These are phyloP conservation scores for Centroberyx gerrardi DNA, from an alignment of 2,797 vertebrate species.

Conservation along the genomic window DNA sequence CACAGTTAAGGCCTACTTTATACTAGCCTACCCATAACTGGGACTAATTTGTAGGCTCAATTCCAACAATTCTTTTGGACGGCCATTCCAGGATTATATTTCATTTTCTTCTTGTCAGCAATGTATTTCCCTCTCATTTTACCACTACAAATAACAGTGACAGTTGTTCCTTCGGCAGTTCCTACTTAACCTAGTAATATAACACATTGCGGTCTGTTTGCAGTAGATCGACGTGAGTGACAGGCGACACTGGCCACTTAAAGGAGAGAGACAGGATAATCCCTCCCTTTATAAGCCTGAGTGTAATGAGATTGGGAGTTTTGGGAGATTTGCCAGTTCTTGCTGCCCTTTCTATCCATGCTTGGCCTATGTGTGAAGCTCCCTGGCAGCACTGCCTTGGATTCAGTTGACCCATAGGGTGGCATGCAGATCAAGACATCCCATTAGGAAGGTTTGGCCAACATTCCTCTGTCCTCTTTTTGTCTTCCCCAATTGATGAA, in stretches of 20 bases:
- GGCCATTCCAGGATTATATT: not conserved
- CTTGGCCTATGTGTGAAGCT: constrained; percentile 64
- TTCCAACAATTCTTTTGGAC: constrained; percentile 7
- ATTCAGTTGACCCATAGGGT: constrained; percentile 61
- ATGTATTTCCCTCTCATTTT: constrained; percentile 10
- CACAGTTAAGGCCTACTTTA: constrained; percentile 5
- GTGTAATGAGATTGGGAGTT: constrained; percentile 76
- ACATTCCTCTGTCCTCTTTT: constrained; percentile 28
- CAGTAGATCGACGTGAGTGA: constrained; percentile 56
- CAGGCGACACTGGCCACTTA: constrained; percentile 62
- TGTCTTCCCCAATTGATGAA: constrained; percentile 23
- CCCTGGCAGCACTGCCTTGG: constrained; percentile 59
- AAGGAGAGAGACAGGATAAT: constrained; percentile 67
- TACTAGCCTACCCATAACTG: not conserved
- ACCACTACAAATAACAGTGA: not conserved
- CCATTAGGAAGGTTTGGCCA: constrained; percentile 39
- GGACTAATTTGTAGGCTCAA: not conserved
- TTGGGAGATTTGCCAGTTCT: constrained; percentile 68
- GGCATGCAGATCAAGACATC: constrained; percentile 60
- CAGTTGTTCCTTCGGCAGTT: not conserved
- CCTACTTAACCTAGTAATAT: constrained; percentile 29
- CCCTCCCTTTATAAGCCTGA: constrained; percentile 68
- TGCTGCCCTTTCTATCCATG: constrained; percentile 59
- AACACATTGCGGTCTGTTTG: constrained; percentile 37
- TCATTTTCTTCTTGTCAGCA: not conserved